Evolutionary conservation across 2,113 vertebrate species (phyloP).

Genomic region (Clarias magur): DNA sequence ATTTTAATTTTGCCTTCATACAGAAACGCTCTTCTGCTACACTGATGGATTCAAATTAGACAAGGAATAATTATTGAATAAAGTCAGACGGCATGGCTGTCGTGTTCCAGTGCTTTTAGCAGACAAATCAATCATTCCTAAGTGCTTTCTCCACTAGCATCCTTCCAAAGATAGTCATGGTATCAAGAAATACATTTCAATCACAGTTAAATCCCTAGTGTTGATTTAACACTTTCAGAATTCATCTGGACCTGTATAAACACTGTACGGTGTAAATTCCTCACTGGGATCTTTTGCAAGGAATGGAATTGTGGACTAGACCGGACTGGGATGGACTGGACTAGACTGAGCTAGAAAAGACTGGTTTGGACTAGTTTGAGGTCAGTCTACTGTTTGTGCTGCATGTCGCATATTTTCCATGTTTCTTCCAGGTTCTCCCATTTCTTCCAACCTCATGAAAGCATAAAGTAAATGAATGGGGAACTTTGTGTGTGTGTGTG

Average conservation of each 20-base stretch:
- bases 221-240: too few species aligned
- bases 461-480: neutral
- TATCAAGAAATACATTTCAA: neutral
- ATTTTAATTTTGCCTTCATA: neutral
- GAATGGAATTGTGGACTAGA: too few species aligned
- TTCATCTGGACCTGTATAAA: too few species aligned
- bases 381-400: neutral
- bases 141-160: neutral
- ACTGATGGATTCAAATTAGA: neutral
- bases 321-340: too few species aligned
- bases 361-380: too few species aligned
- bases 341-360: neutral
- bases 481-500: neutral
- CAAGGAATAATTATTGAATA: conserved; percentile 15
- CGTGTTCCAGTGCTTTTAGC: neutral
- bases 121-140: conserved; percentile 14
- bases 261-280: too few species aligned
- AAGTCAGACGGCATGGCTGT: conserved; percentile 11
- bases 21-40: neutral
- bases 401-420: neutral
- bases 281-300: too few species aligned
- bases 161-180: neutral
- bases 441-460: neutral
- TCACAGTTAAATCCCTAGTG: too few species aligned
- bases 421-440: neutral